Evolutionary conservation across 1,140 invertebrate genomes (phyloP).

Genomic region (Dendrolimus kikuchii): DNA sequence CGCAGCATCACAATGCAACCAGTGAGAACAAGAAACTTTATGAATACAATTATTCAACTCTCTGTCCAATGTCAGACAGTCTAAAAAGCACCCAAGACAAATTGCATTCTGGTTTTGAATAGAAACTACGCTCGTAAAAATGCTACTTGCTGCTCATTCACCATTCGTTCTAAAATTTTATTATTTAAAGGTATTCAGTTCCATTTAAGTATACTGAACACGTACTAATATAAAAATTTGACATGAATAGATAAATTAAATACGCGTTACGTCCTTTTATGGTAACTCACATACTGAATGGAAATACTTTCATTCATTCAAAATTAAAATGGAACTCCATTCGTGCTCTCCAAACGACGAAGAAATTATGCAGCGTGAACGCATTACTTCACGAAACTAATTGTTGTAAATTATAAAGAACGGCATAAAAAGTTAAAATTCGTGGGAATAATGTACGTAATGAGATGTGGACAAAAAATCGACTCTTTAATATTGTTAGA

Average conservation of each 20-base stretch:
- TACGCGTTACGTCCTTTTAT: conserved; percentile 31
- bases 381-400: conserved; percentile 58
- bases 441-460: conserved; percentile 65
- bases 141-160: too few species aligned
- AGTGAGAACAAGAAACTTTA: too few species aligned
- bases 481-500: conserved; percentile 52
- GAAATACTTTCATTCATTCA: conserved; percentile 33
- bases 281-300: conserved; percentile 19
- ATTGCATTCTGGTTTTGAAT: too few species aligned
- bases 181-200: too few species aligned
- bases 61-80: too few species aligned
- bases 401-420: conserved; percentile 52
- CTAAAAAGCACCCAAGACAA: too few species aligned
- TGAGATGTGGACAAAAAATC: conserved; percentile 50
- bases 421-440: conserved; percentile 46
- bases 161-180: too few species aligned
- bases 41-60: too few species aligned
- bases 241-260: conserved; percentile 29
- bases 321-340: conserved; percentile 43
- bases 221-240: conserved; percentile 1
- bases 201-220: neutral
- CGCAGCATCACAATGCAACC: too few species aligned
- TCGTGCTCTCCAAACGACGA: conserved; percentile 25
- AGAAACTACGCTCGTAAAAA: too few species aligned
- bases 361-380: conserved; percentile 68